Conservation (phyloP, 2,888 invertebrate genomes). For the Pecten maximus region DNA sequence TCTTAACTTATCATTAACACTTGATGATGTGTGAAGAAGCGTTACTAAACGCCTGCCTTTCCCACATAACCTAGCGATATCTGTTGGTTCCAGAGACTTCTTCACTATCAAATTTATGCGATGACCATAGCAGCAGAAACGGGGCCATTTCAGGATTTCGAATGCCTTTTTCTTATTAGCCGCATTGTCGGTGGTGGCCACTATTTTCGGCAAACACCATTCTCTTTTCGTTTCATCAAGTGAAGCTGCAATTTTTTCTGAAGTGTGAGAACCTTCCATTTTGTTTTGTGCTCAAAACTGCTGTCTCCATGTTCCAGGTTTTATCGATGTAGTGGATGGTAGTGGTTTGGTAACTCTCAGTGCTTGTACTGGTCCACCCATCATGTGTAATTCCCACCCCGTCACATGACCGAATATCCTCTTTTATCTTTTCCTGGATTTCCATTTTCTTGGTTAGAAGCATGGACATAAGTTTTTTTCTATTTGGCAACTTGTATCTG, state of each 20-base stretch:
- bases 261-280: conserved; percentile 39
- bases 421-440: background rate
- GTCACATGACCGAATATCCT: background rate
- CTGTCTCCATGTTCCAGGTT: conserved; percentile 36
- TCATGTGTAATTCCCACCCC: conserved; percentile 39
- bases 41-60: conserved; percentile 49
- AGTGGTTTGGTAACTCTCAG: conserved; percentile 35
- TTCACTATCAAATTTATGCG: conserved; percentile 56
- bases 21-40: conserved; percentile 53
- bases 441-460: background rate
- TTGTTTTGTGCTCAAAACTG: conserved; percentile 7
- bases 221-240: background rate
- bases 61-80: conserved; percentile 36
- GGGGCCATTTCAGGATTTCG: conserved; percentile 45
- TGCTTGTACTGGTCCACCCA: conserved; percentile 37
- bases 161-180: conserved; percentile 55
- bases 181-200: conserved; percentile 53
- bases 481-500: background rate
- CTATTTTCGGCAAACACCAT: background rate
- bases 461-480: background rate
- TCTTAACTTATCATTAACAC: conserved; percentile 45
- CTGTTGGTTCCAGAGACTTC: conserved; percentile 42
- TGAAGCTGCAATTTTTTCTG: conserved; percentile 43
- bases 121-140: conserved; percentile 60
- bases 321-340: conserved; percentile 37